phyloP scores from a whole-genome alignment of 2,888 invertebrate genomes.

The Sarcophaga carnaria region DNA sequence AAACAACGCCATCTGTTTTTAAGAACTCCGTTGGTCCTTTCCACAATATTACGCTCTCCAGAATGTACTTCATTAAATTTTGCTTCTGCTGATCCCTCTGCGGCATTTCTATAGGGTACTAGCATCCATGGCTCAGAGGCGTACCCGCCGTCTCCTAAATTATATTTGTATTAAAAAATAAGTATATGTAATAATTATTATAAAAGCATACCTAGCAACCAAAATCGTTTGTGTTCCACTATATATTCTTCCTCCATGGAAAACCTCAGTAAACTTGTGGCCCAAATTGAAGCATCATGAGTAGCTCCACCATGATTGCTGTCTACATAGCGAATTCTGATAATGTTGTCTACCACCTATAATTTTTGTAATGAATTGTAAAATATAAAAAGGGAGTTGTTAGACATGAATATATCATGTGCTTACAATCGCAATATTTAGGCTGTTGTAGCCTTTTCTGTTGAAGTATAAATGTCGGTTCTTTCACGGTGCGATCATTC shows the following conservation, averaged over 20 bases:
- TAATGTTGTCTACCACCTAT: background rate
- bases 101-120: too few species aligned
- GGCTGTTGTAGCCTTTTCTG: constrained; percentile 1
- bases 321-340: background rate
- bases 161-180: too few species aligned
- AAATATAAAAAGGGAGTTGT: background rate
- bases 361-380: background rate
- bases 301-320: constrained; percentile 2
- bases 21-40: too few species aligned
- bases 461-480: constrained; percentile 1
- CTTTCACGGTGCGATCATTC: background rate
- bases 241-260: constrained; percentile 8
- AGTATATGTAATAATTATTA: too few species aligned
- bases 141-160: too few species aligned
- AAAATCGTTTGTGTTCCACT: too few species aligned
- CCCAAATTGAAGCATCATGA: constrained; percentile 16
- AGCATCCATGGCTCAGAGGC: too few species aligned
- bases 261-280: constrained; percentile 3
- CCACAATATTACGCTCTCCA: too few species aligned
- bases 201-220: too few species aligned
- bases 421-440: constrained; percentile 1
- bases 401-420: background rate
- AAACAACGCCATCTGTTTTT: too few species aligned
- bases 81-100: too few species aligned
- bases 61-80: too few species aligned